Evolutionary conservation across 2,888 invertebrate genomes (phyloP).

Genomic region (Brachyopa scutellaris): DNA sequence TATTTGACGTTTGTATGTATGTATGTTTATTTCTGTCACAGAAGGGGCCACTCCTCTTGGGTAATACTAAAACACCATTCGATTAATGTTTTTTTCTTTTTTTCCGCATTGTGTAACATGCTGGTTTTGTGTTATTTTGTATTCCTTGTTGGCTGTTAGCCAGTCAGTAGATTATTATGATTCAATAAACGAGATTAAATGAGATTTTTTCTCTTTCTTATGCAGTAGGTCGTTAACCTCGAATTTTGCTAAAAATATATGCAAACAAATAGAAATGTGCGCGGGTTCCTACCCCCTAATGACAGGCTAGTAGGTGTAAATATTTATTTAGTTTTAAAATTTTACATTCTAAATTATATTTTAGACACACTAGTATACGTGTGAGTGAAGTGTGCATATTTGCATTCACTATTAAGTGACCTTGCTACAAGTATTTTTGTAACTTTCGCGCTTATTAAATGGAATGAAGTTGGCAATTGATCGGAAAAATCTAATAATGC

Average conservation of each 20-base stretch:
- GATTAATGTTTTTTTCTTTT: too few relatives aligned
- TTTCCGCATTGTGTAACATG: constrained; percentile 20
- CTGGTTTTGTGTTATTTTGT: not conserved
- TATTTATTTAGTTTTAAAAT: constrained; percentile 19
- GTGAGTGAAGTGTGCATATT: not conserved
- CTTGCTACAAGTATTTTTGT: constrained; percentile 36
- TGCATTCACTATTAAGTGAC: not conserved
- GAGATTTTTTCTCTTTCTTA: not conserved
- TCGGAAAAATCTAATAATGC: too few relatives aligned
- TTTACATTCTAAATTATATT: not conserved
- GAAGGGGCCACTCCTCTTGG: not conserved
- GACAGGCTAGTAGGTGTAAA: constrained; percentile 6
- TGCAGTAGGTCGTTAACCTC: constrained; percentile 24
- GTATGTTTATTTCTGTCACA: not conserved
- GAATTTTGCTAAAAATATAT: constrained; percentile 8
- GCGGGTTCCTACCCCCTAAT: too few relatives aligned
- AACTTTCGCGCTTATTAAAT: constrained; percentile 8
- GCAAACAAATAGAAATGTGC: not conserved
- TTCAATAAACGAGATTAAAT: constrained; percentile 25
- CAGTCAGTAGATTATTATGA: constrained; percentile 36
- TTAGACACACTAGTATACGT: too few relatives aligned
- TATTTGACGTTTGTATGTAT: not conserved
- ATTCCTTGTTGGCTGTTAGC: constrained; percentile 12
- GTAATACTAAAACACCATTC: too few relatives aligned
- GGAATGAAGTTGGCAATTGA: not conserved